Evolutionary conservation across 1,140 invertebrate species (phyloP).

Genomic region (Tetraneura akinire): DNA sequence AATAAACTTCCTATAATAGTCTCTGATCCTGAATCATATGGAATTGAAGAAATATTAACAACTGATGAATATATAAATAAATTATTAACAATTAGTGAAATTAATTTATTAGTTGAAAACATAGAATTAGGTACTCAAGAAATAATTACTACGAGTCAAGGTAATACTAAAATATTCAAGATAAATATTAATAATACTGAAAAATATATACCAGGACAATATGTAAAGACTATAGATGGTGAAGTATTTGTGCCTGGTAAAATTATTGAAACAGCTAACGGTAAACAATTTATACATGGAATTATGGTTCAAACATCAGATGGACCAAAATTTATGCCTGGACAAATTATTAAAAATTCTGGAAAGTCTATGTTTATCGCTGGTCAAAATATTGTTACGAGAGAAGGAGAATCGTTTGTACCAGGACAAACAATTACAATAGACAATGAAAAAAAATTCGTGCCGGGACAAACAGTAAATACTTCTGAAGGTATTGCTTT

Average conservation of each 20-base stretch:
- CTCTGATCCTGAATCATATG: not conserved
- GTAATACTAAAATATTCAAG: conserved; percentile 66
- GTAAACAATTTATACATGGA: conserved; percentile 66
- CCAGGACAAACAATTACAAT: conserved; percentile 71
- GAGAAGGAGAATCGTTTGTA: conserved; percentile 69
- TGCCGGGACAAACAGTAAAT: conserved; percentile 68
- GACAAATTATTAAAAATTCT: conserved; percentile 55
- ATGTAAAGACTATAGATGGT: conserved; percentile 57
- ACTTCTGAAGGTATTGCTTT: conserved; percentile 70
- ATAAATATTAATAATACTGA: conserved; percentile 68
- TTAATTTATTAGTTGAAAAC: conserved; percentile 66
- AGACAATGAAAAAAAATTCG: conserved; percentile 67
- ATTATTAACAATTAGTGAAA: conserved; percentile 67
- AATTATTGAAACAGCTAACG: conserved; percentile 65
- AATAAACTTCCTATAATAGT: not conserved
- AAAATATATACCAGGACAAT: conserved; percentile 59
- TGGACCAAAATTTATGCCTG: conserved; percentile 57
- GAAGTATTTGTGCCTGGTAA: conserved; percentile 63
- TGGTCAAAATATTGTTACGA: conserved; percentile 72
- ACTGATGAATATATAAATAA: conserved; percentile 61
- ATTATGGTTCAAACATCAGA: conserved; percentile 59
- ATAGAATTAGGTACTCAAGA: conserved; percentile 63
- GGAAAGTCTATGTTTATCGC: conserved; percentile 63
- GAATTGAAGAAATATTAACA: conserved; percentile 54
- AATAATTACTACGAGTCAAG: conserved; percentile 62